These are phyloP conservation scores for Anhinga rufa DNA, from an alignment of 2,113 vertebrate species.

Conservation along the genomic window DNA sequence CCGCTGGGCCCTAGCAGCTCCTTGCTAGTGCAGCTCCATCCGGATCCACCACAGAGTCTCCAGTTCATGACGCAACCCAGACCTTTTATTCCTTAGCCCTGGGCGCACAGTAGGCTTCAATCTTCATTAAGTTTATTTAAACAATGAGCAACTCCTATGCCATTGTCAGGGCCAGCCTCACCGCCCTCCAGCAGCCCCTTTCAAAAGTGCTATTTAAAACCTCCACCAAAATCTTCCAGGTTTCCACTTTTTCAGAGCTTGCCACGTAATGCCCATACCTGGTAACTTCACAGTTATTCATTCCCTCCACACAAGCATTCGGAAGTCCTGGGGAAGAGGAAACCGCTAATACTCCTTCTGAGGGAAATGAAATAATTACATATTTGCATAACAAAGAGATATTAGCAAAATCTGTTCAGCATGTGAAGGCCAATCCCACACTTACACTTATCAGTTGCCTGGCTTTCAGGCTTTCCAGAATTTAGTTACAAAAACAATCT, in stretches of 20 bases:
- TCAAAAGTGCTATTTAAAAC: not conserved
- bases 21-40: not conserved
- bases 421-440: not conserved
- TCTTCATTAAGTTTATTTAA: not conserved
- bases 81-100: not conserved
- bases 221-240: not conserved
- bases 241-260: not conserved
- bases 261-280: not conserved
- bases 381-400: conserved; percentile 51
- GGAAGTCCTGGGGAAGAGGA: not conserved
- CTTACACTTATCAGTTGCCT: not conserved
- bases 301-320: not conserved
- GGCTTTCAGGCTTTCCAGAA: not conserved
- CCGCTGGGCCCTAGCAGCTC: not conserved
- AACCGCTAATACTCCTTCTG: conserved; percentile 17
- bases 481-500: not conserved
- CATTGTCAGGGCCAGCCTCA: not conserved
- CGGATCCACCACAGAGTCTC: not conserved
- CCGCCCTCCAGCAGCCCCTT: not conserved
- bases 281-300: not conserved
- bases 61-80: not conserved
- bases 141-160: not conserved
- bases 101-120: not conserved
- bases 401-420: conserved; percentile 16
- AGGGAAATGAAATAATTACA: conserved; percentile 25